phyloP scores from a whole-genome alignment of 2,888 invertebrate species.

The Epinotia brunnichana region DNA sequence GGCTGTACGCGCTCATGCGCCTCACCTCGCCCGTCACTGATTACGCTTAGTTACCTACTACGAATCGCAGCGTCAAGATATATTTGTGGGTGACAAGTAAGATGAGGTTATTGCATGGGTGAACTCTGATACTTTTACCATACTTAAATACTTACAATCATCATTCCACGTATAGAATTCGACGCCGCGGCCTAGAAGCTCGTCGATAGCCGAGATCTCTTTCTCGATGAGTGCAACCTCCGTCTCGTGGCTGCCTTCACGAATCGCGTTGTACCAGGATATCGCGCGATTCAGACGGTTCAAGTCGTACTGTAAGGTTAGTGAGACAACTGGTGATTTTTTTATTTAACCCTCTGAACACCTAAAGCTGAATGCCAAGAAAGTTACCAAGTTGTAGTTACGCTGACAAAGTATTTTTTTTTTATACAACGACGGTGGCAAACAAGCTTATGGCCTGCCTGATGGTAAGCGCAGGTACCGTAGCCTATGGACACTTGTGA shows the following conservation, averaged over 20 bases:
- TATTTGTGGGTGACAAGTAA: too few relatives aligned
- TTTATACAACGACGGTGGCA: too few relatives aligned
- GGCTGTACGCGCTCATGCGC: too few relatives aligned
- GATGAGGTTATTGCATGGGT: too few relatives aligned
- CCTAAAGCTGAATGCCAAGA: background rate
- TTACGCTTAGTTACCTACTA: too few relatives aligned
- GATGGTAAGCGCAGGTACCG: too few relatives aligned
- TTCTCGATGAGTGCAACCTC: slow-evolving; percentile 90
- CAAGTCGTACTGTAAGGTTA: slow-evolving; percentile 74
- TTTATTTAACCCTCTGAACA: background rate
- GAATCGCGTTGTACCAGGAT: slow-evolving; percentile 92
- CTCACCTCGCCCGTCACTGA: too few relatives aligned
- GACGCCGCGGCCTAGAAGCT: slow-evolving; percentile 87
- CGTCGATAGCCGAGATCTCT: slow-evolving; percentile 90
- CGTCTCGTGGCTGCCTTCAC: slow-evolving; percentile 87
- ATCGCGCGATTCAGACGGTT: slow-evolving; percentile 85
- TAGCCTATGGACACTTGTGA: too few relatives aligned
- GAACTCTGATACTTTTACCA: background rate
- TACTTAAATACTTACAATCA: slow-evolving; percentile 86
- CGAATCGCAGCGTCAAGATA: too few relatives aligned
- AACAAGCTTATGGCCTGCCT: too few relatives aligned
- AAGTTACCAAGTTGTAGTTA: background rate
- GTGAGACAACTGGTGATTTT: background rate
- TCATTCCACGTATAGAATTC: slow-evolving; percentile 90
- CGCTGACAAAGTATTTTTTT: too few relatives aligned